Conservation (phyloP, 1,140 invertebrate species). For the Campoletis sonorensis region DNA sequence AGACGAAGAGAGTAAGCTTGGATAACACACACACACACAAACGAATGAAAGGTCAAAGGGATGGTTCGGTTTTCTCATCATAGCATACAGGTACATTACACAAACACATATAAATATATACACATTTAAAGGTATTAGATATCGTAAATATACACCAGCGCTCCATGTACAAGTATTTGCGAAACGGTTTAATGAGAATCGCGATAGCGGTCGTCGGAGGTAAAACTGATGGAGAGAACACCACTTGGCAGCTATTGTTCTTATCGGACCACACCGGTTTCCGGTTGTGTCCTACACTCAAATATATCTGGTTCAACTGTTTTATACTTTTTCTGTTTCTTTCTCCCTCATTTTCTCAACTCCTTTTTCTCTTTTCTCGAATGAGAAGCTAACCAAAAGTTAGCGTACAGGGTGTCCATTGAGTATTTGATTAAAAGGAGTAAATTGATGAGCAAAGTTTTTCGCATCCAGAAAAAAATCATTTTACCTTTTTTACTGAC, state of each 20-base stretch:
- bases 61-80: not conserved
- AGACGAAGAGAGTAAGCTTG: not conserved
- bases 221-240: conserved; percentile 49
- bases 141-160: conserved; percentile 3
- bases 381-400: not conserved
- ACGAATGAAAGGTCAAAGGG: not conserved
- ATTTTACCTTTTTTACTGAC: too few species aligned
- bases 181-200: conserved; percentile 16
- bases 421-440: too few species aligned
- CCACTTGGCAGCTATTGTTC: conserved; percentile 62
- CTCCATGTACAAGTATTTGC: not conserved
- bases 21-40: not conserved
- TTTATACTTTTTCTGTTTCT: conserved; percentile 1
- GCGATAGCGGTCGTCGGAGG: conserved; percentile 19
- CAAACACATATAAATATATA: not conserved
- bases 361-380: conserved; percentile 3
- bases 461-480: too few species aligned
- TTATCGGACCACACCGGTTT: conserved; percentile 51
- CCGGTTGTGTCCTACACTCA: conserved; percentile 1
- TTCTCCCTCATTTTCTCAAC: not conserved
- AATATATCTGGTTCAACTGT: not conserved
- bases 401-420: not conserved
- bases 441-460: too few species aligned
- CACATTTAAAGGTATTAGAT: not conserved
- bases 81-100: not conserved